A percentile compares a stretch with the other conserved stretches of the same genome.
Evolutionary conservation across 2,797 vertebrate species (phyloP).

Genomic region (Heterohyrax brucei): DNA sequence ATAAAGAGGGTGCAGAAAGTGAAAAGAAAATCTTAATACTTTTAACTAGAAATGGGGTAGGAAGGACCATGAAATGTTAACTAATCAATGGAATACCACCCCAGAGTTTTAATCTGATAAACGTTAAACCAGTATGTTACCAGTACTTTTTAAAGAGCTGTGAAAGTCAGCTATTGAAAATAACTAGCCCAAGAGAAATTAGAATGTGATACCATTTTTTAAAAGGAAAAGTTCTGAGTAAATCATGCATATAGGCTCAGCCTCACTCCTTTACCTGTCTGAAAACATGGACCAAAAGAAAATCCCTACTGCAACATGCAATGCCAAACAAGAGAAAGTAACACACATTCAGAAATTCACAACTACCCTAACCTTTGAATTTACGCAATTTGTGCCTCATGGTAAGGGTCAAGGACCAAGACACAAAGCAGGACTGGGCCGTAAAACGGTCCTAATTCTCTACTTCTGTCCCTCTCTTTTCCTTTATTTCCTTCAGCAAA

Average conservation of each 20-base stretch:
- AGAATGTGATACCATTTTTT: neutral
- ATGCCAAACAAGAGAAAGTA: neutral
- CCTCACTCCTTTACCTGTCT: neutral
- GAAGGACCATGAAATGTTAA: neutral
- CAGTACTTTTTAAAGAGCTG: constrained; percentile 24
- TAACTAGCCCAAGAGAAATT: constrained; percentile 47
- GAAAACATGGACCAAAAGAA: constrained; percentile 9
- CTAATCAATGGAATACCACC: constrained; percentile 1
- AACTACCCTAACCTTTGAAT: neutral
- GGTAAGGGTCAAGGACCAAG: neutral
- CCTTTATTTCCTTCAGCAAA: neutral
- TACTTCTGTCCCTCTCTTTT: neutral
- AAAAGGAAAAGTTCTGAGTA: constrained; percentile 16
- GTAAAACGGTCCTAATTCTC: neutral
- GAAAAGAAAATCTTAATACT: neutral
- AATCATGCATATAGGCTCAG: neutral
- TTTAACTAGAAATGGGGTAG: neutral
- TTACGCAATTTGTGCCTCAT: neutral
- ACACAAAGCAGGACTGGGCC: neutral
- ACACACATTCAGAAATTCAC: too few species aligned
- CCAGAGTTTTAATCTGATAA: constrained; percentile 43
- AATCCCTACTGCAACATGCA: neutral
- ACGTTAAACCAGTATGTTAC: neutral
- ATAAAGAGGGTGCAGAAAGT: neutral
- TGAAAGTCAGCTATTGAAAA: constrained; percentile 60